Conservation (phyloP, 2,888 invertebrate genomes). For the Agrotis puta region DNA sequence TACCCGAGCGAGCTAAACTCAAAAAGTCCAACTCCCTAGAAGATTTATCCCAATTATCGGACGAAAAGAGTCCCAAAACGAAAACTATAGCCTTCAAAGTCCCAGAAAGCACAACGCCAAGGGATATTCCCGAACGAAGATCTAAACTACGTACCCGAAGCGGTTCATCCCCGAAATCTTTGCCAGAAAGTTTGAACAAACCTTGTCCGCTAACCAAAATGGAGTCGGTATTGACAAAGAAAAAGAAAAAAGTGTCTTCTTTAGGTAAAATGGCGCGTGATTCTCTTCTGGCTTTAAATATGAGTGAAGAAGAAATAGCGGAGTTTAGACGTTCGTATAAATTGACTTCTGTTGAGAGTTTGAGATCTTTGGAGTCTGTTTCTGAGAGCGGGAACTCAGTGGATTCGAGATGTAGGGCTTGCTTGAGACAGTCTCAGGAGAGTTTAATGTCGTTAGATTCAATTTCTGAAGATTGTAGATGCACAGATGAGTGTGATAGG, state of each 20-base stretch:
- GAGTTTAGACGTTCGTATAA: constrained; percentile 86
- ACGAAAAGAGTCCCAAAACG: constrained; percentile 77
- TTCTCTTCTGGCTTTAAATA: constrained; percentile 85
- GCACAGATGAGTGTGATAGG: constrained; percentile 79
- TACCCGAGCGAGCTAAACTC: constrained; percentile 84
- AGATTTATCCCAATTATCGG: constrained; percentile 77
- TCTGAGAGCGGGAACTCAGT: constrained; percentile 87
- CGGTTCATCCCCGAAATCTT: constrained; percentile 87
- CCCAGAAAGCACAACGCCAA: constrained; percentile 83
- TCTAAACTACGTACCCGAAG: constrained; percentile 80
- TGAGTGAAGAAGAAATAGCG: constrained; percentile 87
- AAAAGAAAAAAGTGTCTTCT: constrained; percentile 86
- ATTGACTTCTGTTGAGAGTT: constrained; percentile 85
- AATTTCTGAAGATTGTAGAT: constrained; percentile 85
- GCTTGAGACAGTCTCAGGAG: constrained; percentile 85
- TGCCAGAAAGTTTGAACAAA: constrained; percentile 86
- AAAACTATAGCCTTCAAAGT: constrained; percentile 86
- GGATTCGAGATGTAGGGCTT: constrained; percentile 84
- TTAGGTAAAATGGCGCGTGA: constrained; percentile 88
- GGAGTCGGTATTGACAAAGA: constrained; percentile 78
- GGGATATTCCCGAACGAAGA: constrained; percentile 85
- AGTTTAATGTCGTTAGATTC: constrained; percentile 88
- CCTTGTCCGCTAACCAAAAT: constrained; percentile 82
- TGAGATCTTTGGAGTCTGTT: constrained; percentile 85
- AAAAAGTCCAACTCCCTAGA: constrained; percentile 85